Evolutionary conservation across 2,888 invertebrate species (phyloP).

Genomic region (Drosophila leonis): DNA sequence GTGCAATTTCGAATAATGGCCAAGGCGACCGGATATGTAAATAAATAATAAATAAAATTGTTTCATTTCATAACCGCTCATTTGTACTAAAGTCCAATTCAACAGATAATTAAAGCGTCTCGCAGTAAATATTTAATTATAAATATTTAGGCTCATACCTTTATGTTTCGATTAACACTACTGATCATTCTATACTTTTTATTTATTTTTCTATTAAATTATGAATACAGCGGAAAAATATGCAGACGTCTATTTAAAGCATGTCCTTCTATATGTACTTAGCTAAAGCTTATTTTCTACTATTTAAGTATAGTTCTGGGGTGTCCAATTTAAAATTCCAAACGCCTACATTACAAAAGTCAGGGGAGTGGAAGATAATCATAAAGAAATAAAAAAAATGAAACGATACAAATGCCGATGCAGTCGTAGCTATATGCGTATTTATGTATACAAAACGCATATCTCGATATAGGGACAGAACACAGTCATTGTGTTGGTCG

Average conservation of each 20-base stretch:
- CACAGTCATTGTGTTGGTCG: conserved; percentile 24
- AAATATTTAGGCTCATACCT: neutral
- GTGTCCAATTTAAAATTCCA: conserved; percentile 59
- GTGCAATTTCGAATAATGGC: conserved; percentile 59
- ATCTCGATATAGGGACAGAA: conserved; percentile 27
- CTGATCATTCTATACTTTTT: neutral
- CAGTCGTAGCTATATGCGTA: conserved; percentile 15
- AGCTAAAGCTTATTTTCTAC: conserved; percentile 22
- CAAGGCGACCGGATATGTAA: conserved; percentile 66
- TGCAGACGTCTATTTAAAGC: neutral
- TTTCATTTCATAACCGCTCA: conserved; percentile 33
- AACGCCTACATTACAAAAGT: conserved; percentile 36
- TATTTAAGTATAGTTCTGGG: neutral
- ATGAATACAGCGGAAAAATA: neutral
- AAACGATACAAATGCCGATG: conserved; percentile 44
- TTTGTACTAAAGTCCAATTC: conserved; percentile 23
- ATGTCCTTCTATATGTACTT: conserved; percentile 24
- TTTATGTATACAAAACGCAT: conserved; percentile 29
- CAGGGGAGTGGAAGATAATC: conserved; percentile 18
- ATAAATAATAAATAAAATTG: conserved; percentile 66
- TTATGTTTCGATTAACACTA: neutral
- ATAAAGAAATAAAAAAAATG: conserved; percentile 52
- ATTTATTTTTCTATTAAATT: neutral
- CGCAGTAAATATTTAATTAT: conserved; percentile 5
- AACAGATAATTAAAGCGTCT: conserved; percentile 24